Evolutionary conservation across 37 sponge, comb jelly and placozoan genomes (phyloP).

Genomic region (Chondrosia reniformis): DNA sequence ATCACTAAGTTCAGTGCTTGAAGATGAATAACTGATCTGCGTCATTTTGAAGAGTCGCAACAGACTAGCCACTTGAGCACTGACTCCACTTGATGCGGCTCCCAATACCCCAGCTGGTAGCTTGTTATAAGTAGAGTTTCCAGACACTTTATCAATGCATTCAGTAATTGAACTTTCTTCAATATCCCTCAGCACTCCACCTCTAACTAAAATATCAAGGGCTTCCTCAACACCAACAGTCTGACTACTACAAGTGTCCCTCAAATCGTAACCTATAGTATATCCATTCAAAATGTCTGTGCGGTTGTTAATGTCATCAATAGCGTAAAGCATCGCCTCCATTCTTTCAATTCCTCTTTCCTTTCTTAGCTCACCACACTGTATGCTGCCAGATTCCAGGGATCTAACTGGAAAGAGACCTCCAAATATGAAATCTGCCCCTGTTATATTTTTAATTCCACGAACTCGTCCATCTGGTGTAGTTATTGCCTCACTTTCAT

Average conservation of each 20-base stretch:
- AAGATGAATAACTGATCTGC: conserved; percentile 83
- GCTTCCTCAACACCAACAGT: conserved; percentile 72
- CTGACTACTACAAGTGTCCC: conserved; percentile 83
- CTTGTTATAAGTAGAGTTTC: neutral
- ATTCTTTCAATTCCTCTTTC: conserved; percentile 78
- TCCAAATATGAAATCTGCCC: conserved; percentile 69
- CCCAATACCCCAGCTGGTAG: conserved; percentile 69
- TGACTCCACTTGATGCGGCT: conserved; percentile 65
- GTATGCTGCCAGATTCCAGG: conserved; percentile 14
- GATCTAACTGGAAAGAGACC: conserved; percentile 84
- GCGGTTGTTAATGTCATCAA: conserved; percentile 65
- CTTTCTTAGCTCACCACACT: conserved; percentile 29
- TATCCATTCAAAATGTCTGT: conserved; percentile 48
- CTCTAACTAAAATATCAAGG: conserved; percentile 60
- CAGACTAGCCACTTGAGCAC: conserved; percentile 67
- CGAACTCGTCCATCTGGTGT: conserved; percentile 37
- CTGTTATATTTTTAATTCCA: conserved; percentile 27
- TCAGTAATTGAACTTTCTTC: conserved; percentile 39
- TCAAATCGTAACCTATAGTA: conserved; percentile 78
- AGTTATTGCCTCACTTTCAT: neutral
- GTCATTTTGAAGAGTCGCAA: conserved; percentile 67
- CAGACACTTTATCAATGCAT: neutral
- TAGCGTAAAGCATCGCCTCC: conserved; percentile 86
- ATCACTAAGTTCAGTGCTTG: conserved; percentile 73
- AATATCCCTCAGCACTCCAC: conserved; percentile 29